Conservation (phyloP, 2,797 vertebrate genomes). For the Thunnus albacares region DNA sequence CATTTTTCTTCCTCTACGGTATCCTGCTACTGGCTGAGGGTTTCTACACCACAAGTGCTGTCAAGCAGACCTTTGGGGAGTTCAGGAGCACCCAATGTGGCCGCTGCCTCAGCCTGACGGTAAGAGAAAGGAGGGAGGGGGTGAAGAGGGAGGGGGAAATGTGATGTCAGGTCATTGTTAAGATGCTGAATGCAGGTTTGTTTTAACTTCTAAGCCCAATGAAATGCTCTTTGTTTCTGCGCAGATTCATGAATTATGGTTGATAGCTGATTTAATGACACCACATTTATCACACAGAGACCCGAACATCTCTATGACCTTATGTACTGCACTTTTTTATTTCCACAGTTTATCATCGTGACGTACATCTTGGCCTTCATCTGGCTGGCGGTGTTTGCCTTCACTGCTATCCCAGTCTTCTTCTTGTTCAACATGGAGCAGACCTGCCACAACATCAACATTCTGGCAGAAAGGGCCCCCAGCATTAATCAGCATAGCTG, state of each 20-base stretch:
- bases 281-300: conserved; percentile 51
- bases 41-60: conserved; percentile 97
- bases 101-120: conserved; percentile 96
- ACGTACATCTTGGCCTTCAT: conserved; percentile 94
- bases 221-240: conserved; percentile 43
- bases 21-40: conserved; percentile 97
- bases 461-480: conserved; percentile 93
- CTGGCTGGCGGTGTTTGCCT: conserved; percentile 96
- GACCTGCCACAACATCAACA: conserved; percentile 95
- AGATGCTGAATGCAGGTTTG: conserved; percentile 35
- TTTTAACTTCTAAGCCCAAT: conserved; percentile 33
- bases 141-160: background rate
- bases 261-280: conserved; percentile 42
- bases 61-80: conserved; percentile 98
- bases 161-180: conserved; percentile 34
- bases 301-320: conserved; percentile 50
- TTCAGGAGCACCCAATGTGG: conserved; percentile 96
- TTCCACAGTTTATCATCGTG: conserved; percentile 93
- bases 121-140: conserved; percentile 84
- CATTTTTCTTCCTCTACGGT: conserved; percentile 99
- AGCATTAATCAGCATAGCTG: conserved; percentile 88
- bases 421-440: conserved; percentile 98
- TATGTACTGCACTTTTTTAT: conserved; percentile 38
- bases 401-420: conserved; percentile 94
- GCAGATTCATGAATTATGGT: conserved; percentile 39